These are phyloP conservation scores for Chauna torquata DNA, from an alignment of 2,113 vertebrate species.

Conservation along the genomic window DNA sequence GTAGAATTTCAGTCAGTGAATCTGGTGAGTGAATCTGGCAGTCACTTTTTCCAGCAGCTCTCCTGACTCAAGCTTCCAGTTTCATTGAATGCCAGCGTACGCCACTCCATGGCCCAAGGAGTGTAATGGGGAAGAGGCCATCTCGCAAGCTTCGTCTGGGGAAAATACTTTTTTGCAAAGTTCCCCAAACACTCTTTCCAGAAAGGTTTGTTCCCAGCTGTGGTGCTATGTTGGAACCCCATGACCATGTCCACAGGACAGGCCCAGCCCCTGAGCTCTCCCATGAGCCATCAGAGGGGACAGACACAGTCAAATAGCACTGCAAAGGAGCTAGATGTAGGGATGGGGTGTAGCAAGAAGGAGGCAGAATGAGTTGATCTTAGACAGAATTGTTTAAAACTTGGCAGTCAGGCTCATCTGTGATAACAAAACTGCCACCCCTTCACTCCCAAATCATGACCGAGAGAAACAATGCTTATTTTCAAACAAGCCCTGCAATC, in stretches of 20 bases:
- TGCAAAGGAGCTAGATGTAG: background rate
- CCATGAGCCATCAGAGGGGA: background rate
- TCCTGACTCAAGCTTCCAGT: background rate
- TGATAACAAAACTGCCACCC: background rate
- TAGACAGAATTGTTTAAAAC: background rate
- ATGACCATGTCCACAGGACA: background rate
- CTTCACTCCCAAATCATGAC: background rate
- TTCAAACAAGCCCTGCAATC: background rate
- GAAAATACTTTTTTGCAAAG: background rate
- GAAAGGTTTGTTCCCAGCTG: background rate
- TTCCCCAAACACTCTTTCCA: background rate
- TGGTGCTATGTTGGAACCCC: background rate
- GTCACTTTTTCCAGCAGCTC: background rate
- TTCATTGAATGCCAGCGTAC: background rate
- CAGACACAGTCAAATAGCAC: background rate
- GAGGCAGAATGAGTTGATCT: background rate
- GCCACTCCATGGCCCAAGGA: fast-evolving
- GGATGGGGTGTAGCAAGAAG: background rate
- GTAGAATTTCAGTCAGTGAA: background rate
- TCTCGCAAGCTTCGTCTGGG: background rate
- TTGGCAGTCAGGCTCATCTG: background rate
- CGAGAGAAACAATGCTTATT: background rate
- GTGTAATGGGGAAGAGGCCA: background rate
- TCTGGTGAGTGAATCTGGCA: background rate
- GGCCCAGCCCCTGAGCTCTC: background rate